phyloP scores from a whole-genome alignment of 2,113 vertebrate genomes.

The Chauna torquata region DNA sequence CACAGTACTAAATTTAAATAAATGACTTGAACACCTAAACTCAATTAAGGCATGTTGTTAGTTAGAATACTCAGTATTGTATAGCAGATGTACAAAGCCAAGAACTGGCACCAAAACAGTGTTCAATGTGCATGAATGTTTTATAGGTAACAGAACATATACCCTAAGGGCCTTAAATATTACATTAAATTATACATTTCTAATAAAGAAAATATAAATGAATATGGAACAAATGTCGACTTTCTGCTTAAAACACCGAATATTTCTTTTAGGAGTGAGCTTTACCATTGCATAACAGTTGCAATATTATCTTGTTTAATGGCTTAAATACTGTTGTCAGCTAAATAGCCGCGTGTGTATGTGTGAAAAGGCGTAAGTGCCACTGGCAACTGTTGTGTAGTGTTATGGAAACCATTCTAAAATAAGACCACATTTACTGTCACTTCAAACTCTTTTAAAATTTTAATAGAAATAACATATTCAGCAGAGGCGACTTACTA shows the following conservation, averaged over 20 bases:
- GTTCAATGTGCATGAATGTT: slow-evolving; percentile 60
- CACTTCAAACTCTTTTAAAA: slow-evolving; percentile 36
- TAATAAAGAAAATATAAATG: slow-evolving; percentile 73
- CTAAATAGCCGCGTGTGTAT: slow-evolving; percentile 7
- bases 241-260: slow-evolving; percentile 40
- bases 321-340: slow-evolving; percentile 28
- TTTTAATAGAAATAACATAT: slow-evolving; percentile 65
- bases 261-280: not conserved
- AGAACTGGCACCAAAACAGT: slow-evolving; percentile 16
- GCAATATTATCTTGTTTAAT: slow-evolving; percentile 47
- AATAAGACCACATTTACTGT: slow-evolving; percentile 17
- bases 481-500: slow-evolving; percentile 49
- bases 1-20: slow-evolving; percentile 75
- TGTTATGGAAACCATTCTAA: slow-evolving; percentile 26
- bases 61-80: slow-evolving; percentile 46
- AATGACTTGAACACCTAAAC: slow-evolving; percentile 50
- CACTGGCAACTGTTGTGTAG: slow-evolving; percentile 34
- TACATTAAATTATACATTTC: slow-evolving; percentile 70
- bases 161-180: slow-evolving; percentile 52
- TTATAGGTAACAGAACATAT: slow-evolving; percentile 52
- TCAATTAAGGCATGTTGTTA: slow-evolving; percentile 48
- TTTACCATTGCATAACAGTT: slow-evolving; percentile 3
- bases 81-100: slow-evolving; percentile 56
- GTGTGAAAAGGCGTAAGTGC: not conserved
- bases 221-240: slow-evolving; percentile 52